phyloP scores from a whole-genome alignment of 2,797 vertebrate genomes.

The Takifugu rubripes region DNA sequence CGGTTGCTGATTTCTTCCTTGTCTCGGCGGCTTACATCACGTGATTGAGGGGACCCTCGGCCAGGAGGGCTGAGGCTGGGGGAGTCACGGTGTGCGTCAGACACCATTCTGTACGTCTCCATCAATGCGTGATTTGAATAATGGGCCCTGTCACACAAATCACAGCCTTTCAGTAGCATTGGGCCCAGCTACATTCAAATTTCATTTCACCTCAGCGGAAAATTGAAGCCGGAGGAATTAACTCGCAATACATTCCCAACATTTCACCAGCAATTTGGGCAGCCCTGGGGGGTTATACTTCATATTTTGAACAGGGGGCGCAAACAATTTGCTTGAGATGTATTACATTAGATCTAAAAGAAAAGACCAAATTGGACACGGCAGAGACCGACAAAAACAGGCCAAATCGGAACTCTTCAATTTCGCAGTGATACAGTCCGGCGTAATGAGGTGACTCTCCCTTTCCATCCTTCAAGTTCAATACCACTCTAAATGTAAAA shows the following conservation, averaged over 20 bases:
- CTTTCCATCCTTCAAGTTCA: constrained; percentile 38
- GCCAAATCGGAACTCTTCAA: constrained; percentile 71
- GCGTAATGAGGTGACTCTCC: constrained; percentile 63
- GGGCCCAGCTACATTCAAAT: constrained; percentile 68
- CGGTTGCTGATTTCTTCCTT: constrained; percentile 38
- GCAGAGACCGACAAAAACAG: constrained; percentile 54
- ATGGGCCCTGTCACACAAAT: constrained; percentile 73
- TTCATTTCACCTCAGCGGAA: constrained; percentile 59
- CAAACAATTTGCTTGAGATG: constrained; percentile 76
- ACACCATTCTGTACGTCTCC: constrained; percentile 68
- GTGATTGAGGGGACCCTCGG: constrained; percentile 45
- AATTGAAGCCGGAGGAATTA: constrained; percentile 69
- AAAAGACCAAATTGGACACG: constrained; percentile 65
- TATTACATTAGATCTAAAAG: constrained; percentile 65
- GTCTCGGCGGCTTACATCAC: constrained; percentile 49
- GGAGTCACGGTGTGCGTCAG: constrained; percentile 36
- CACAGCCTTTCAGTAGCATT: constrained; percentile 54
- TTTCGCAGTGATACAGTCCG: constrained; percentile 69
- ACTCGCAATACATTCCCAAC: constrained; percentile 68
- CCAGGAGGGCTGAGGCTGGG: constrained; percentile 25
- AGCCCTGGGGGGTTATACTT: constrained; percentile 52
- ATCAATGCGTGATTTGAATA: constrained; percentile 67
- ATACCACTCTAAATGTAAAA: constrained; percentile 30
- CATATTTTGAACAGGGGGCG: constrained; percentile 58
- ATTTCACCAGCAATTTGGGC: constrained; percentile 65